phyloP scores from a whole-genome alignment of 2,113 vertebrate species.

The Amblyopsis rosae region DNA sequence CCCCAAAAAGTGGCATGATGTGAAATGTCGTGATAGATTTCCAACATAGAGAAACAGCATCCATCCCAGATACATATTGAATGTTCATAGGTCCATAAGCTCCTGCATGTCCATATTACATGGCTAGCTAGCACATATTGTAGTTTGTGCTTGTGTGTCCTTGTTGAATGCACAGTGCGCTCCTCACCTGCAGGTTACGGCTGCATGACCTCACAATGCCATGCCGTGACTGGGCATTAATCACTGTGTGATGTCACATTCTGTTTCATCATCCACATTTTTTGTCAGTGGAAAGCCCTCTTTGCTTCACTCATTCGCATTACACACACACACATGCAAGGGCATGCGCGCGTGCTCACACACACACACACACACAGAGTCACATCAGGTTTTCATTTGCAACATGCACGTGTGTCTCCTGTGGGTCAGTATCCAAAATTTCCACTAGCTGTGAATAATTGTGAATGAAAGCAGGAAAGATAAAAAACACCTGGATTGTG shows the following conservation, averaged over 20 bases:
- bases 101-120: background rate
- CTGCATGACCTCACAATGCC: background rate
- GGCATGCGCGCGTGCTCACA: background rate
- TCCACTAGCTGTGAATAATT: constrained; percentile 29
- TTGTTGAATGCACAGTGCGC: background rate
- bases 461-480: constrained; percentile 30
- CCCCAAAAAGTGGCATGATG: too few relatives aligned
- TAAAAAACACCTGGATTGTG: constrained; percentile 31
- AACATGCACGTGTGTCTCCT: constrained; percentile 17
- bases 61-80: background rate
- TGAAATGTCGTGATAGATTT: too few relatives aligned
- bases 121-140: background rate
- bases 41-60: too few relatives aligned
- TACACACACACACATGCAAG: background rate
- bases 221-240: constrained; percentile 1
- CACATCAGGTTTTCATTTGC: constrained; percentile 33
- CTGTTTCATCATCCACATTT: background rate
- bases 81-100: background rate
- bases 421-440: constrained; percentile 10
- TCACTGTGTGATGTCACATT: constrained; percentile 10
- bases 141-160: background rate
- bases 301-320: background rate
- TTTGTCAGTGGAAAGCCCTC: background rate
- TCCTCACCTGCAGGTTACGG: background rate
- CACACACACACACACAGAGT: background rate